phyloP scores from a whole-genome alignment of 2,113 vertebrate genomes.

The Verasper variegatus region DNA sequence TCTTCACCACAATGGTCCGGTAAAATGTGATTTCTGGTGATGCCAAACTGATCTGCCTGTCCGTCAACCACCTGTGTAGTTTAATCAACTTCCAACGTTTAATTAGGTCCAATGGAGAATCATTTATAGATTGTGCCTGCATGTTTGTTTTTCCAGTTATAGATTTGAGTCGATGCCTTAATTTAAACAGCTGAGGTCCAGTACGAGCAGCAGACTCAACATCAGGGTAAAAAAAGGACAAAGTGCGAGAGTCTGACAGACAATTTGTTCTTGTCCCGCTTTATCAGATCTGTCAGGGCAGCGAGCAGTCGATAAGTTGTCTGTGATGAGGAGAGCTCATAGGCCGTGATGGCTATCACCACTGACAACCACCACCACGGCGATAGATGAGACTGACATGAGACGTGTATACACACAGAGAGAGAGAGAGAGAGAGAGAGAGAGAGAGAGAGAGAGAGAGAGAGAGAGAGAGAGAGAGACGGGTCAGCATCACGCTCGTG shows the following conservation, averaged over 20 bases:
- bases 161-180: not conserved
- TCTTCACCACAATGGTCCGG: too few species aligned
- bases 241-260: constrained; percentile 42
- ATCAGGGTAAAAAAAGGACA: constrained; percentile 11
- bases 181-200: not conserved
- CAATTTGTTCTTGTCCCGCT: constrained; percentile 58
- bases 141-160: too few species aligned
- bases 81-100: too few species aligned
- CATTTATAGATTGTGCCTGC: too few species aligned
- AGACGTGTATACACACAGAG: constrained; percentile 11
- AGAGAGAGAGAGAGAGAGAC: constrained; percentile 6
- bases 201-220: not conserved
- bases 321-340: constrained; percentile 51
- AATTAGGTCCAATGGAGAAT: too few species aligned
- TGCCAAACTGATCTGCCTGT: too few species aligned
- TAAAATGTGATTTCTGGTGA: too few species aligned
- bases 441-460: too few species aligned
- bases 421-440: too few species aligned
- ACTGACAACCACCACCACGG: constrained; percentile 56
- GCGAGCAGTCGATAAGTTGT: constrained; percentile 31
- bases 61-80: too few species aligned
- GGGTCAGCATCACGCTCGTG: not conserved
- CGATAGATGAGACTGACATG: constrained; percentile 60
- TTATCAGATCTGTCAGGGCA: constrained; percentile 56
- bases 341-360: constrained; percentile 55